phyloP scores from a whole-genome alignment of 2,113 vertebrate species.

The Brachyhypopomus occidentalis region DNA sequence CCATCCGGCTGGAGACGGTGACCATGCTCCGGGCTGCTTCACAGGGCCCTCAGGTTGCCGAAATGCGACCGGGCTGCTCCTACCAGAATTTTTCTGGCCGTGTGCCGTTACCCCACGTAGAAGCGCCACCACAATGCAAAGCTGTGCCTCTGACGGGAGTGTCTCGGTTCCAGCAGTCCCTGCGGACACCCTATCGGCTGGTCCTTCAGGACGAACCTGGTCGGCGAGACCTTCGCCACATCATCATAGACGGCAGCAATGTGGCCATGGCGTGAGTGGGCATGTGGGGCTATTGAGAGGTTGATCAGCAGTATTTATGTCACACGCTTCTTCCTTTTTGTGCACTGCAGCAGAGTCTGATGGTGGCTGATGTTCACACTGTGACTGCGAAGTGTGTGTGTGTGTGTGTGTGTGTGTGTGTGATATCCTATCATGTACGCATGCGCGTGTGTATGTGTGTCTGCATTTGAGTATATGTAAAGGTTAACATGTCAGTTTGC shows the following conservation, averaged over 20 bases:
- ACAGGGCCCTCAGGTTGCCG: constrained; percentile 64
- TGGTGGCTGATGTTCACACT: background rate
- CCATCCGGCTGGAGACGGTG: constrained; percentile 74
- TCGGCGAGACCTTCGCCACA: constrained; percentile 78
- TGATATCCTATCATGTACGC: background rate
- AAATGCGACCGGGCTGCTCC: constrained; percentile 63
- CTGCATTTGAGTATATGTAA: constrained; percentile 7
- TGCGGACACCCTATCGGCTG: constrained; percentile 85
- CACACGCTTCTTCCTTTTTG: background rate
- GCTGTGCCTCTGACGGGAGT: constrained; percentile 83
- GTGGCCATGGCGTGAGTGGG: constrained; percentile 94
- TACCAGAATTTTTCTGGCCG: constrained; percentile 68
- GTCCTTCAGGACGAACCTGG: constrained; percentile 89
- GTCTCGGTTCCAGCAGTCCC: constrained; percentile 87
- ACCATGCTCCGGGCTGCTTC: constrained; percentile 73
- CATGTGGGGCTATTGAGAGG: background rate
- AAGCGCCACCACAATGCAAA: constrained; percentile 55
- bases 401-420: background rate
- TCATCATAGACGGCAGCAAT: constrained; percentile 97
- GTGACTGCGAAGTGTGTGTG: background rate
- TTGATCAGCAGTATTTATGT: background rate
- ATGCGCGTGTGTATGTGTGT: constrained; percentile 1
- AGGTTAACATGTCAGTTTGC: constrained; percentile 40
- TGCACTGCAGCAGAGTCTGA: background rate
- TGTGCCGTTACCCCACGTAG: constrained; percentile 47